phyloP scores from a whole-genome alignment of 2,113 vertebrate genomes.

The Xenopus borealis region DNA sequence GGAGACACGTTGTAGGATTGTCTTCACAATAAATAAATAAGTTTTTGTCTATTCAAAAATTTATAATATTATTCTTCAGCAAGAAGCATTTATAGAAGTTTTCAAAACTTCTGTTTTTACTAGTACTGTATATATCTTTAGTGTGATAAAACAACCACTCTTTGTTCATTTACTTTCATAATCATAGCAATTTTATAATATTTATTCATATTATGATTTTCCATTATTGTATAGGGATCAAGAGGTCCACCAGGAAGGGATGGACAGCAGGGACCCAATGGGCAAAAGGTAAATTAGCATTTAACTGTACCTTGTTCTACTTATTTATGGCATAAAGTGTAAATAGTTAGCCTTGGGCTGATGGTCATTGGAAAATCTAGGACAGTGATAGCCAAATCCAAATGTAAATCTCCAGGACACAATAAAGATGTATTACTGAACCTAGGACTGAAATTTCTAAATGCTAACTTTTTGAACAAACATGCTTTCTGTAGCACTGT shows the following conservation, averaged over 20 bases:
- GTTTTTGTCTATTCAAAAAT: too few relatives aligned
- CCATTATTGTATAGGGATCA: slow-evolving; percentile 15
- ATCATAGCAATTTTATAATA: not conserved
- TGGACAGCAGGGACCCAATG: slow-evolving; percentile 56
- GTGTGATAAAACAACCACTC: too few relatives aligned
- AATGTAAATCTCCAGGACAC: slow-evolving; percentile 28
- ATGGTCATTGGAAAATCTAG: slow-evolving; percentile 10
- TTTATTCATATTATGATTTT: not conserved
- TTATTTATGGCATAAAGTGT: too few relatives aligned
- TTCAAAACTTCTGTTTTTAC: too few relatives aligned
- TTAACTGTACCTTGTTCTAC: too few relatives aligned
- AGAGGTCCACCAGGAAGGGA: slow-evolving; percentile 20
- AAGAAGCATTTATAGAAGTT: too few relatives aligned
- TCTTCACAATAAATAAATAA: too few relatives aligned
- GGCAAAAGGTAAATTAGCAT: slow-evolving; percentile 56
- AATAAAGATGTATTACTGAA: slow-evolving; percentile 21
- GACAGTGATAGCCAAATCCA: slow-evolving; percentile 15
- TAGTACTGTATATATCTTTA: too few relatives aligned
- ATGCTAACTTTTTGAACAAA: not conserved
- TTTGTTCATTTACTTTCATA: too few relatives aligned
- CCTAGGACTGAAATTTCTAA: slow-evolving; percentile 24
- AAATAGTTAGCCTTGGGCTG: too few relatives aligned
- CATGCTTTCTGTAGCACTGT: slow-evolving; percentile 18
- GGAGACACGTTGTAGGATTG: too few relatives aligned
- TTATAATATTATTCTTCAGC: too few relatives aligned